Conservation (phyloP, 2,888 invertebrate species). For the Drosophila stalkeri region DNA sequence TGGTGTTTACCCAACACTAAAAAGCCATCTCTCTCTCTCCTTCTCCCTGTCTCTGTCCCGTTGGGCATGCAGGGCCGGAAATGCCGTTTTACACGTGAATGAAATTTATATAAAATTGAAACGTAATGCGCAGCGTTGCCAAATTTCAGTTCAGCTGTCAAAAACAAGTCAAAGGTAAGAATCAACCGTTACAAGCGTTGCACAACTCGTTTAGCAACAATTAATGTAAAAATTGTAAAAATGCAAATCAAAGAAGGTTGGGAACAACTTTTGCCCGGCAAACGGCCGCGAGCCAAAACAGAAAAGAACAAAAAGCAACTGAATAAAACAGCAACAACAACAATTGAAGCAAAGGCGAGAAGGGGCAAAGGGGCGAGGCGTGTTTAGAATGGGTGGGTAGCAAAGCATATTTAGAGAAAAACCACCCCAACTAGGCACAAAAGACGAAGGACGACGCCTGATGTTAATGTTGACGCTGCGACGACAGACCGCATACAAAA, state of each 20-base stretch:
- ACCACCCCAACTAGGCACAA: constrained; percentile 51
- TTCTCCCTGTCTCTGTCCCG: background rate
- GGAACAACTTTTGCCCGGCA: constrained; percentile 33
- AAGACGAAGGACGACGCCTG: constrained; percentile 35
- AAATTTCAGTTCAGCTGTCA: constrained; percentile 52
- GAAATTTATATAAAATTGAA: constrained; percentile 56
- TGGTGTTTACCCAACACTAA: constrained; percentile 62
- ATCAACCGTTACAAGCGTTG: constrained; percentile 46
- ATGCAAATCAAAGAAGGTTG: constrained; percentile 60
- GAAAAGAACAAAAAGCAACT: constrained; percentile 39
- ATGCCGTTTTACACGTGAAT: constrained; percentile 82
- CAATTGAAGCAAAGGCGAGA: background rate
- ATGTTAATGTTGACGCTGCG: constrained; percentile 60
- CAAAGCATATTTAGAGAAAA: constrained; percentile 46
- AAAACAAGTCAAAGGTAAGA: constrained; percentile 35
- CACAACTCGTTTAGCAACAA: constrained; percentile 62
- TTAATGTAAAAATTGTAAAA: constrained; percentile 63
- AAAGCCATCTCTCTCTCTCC: background rate
- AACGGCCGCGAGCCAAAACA: constrained; percentile 39
- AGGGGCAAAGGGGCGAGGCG: background rate
- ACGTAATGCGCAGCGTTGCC: constrained; percentile 54
- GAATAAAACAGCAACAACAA: constrained; percentile 4
- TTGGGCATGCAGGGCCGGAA: constrained; percentile 73
- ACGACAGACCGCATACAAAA: constrained; percentile 50
- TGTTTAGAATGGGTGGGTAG: constrained; percentile 1